These are phyloP conservation scores for Stegostoma tigrinum DNA, from an alignment of 2,113 vertebrate genomes.

Conservation along the genomic window DNA sequence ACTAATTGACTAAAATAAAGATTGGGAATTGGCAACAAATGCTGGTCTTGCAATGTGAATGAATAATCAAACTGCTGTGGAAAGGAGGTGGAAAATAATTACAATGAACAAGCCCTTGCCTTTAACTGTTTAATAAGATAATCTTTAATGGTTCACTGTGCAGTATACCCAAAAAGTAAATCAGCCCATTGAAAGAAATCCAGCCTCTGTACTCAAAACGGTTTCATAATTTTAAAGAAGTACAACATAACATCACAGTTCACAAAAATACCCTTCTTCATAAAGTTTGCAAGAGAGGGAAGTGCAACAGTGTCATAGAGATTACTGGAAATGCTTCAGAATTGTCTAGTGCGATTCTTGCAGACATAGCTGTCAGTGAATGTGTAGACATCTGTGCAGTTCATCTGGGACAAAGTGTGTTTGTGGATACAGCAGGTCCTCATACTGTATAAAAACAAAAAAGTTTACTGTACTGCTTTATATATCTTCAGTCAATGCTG, in stretches of 20 bases:
- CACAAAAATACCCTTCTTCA: background rate
- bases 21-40: background rate
- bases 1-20: too few species aligned
- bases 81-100: background rate
- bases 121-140: background rate
- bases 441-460: too few species aligned
- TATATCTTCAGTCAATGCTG: too few species aligned
- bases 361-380: background rate
- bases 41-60: background rate
- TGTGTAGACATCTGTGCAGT: background rate
- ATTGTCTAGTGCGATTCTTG: background rate
- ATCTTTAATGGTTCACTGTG: background rate
- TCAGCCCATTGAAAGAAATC: background rate
- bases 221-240: background rate
- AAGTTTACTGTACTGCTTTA: too few species aligned
- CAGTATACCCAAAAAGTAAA: background rate
- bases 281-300: background rate
- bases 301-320: background rate
- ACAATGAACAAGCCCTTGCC: background rate
- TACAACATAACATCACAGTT: background rate
- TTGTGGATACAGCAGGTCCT: background rate
- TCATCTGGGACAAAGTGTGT: background rate
- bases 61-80: background rate
- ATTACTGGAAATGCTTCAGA: background rate
- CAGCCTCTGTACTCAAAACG: background rate